Base-by-base conservation (phyloP, 2,113 vertebrate species). In the Thalassarche chlororhynchos region DNA sequence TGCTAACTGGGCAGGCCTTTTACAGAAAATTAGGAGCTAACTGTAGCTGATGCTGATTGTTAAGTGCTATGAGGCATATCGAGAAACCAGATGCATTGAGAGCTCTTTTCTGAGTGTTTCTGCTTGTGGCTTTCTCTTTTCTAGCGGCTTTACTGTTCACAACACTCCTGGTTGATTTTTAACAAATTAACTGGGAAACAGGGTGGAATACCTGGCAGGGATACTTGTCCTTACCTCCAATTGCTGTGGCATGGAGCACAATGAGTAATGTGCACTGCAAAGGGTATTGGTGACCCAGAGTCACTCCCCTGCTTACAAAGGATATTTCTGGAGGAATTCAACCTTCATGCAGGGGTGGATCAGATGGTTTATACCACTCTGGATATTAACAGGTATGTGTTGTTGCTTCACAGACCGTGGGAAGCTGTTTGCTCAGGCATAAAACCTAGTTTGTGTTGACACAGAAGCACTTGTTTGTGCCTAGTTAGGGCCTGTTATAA, bases 341-440 rank as follows among this genome's bases (percentile, higher is more conserved):
- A 34, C 95, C 96, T 94, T 95, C 29, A 29, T 38, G 26, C 20
- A 10, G 68, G 47, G 84, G 58, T 80, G 70, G 66, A 42, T 69
- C 62, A 29, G 81, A 9, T 14, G 14, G 49, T 54, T 94, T 85
- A 55, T 83, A 42, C 52, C 44, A 57, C 54, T 76, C 42, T 55
- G 2, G 0, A 26, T 58, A 86, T 76, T 80, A 77, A 49, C 32
- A 79, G 44, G 9, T 49, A 20, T 6, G 17, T 87, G 74, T 31
- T 5, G 2, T 82, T 95, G 71, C 72, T 68, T 75, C 80, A 92
- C 46, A 79, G 66, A 44, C 32, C 25, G 3, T 8, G 80, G 81
- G 70, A 95, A 93, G 62, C 74, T 94, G 61, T 79, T 97, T 95
- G 84, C 47, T 92, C 84, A 66, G 84, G 94, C 91, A 87, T 96